Percentiles rank a stretch among this genome's conserved stretches.
These are phyloP conservation scores for Cydia amplana DNA, from an alignment of 1,140 invertebrate genomes.

Conservation along the genomic window DNA sequence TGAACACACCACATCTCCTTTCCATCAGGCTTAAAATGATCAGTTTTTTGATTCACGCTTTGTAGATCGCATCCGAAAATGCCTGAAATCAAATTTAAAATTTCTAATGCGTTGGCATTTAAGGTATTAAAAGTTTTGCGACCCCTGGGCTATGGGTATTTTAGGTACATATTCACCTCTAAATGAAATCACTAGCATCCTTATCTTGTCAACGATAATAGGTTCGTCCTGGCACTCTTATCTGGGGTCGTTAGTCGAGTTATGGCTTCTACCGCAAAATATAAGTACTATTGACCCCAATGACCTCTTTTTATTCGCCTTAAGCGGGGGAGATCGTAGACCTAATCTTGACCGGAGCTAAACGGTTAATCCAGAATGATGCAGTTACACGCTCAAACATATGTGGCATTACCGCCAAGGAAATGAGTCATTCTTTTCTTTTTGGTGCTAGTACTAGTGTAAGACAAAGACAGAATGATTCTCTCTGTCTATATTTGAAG, in stretches of 20 bases:
- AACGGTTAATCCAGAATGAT: neutral
- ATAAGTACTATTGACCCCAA: neutral
- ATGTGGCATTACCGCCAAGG: neutral
- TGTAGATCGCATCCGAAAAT: too few relatives aligned
- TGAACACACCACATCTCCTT: too few relatives aligned
- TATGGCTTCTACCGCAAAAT: neutral
- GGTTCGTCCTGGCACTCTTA: neutral
- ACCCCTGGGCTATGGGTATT: too few relatives aligned
- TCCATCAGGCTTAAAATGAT: too few relatives aligned
- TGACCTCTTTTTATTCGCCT: neutral
- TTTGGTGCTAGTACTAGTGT: too few relatives aligned
- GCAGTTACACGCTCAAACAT: neutral
- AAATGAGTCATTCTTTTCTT: too few relatives aligned
- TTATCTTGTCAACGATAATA: neutral
- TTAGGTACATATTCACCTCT: neutral
- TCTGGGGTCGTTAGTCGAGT: neutral
- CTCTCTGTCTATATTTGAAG: too few relatives aligned
- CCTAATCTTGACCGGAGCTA: conserved; percentile 5
- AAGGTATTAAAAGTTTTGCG: too few relatives aligned
- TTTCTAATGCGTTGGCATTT: too few relatives aligned
- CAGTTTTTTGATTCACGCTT: too few relatives aligned
- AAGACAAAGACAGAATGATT: too few relatives aligned
- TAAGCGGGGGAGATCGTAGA: neutral
- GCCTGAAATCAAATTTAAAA: too few relatives aligned
- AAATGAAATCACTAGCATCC: neutral